Percentiles rank a stretch among this genome's conserved stretches.
phyloP scores from a whole-genome alignment of 2,113 vertebrate species.

The Gavialis gangeticus region DNA sequence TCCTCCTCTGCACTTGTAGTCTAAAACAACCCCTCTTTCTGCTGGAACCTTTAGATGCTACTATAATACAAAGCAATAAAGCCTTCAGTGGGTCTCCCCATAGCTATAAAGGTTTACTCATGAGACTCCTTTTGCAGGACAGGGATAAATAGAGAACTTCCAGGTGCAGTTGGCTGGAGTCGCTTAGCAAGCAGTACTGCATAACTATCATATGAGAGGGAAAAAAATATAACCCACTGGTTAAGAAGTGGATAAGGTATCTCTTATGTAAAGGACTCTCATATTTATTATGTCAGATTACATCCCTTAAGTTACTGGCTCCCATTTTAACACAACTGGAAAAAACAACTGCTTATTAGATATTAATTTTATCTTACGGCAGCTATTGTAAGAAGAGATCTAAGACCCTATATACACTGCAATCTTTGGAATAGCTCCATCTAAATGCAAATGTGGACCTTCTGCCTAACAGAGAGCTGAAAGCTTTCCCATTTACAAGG shows the following conservation, averaged over 20 bases:
- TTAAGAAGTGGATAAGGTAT: constrained; percentile 38
- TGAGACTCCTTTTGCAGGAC: neutral
- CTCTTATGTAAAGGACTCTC: constrained; percentile 45
- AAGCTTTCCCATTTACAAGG: constrained; percentile 80
- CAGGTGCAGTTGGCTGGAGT: neutral
- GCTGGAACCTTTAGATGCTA: neutral
- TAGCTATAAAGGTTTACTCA: rapidly evolving
- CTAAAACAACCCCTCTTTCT: too few relatives aligned
- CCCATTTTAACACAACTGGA: constrained; percentile 60
- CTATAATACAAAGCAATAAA: neutral
- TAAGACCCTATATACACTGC: constrained; percentile 44
- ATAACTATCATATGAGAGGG: neutral
- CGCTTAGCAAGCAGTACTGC: neutral
- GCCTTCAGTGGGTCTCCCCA: rapidly evolving
- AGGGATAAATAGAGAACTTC: neutral
- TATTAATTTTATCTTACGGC: constrained; percentile 79
- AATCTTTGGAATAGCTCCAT: constrained; percentile 80
- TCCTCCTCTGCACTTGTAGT: neutral
- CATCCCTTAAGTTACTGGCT: constrained; percentile 58
- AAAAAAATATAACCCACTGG: constrained; percentile 18
- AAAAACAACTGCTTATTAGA: constrained; percentile 74
- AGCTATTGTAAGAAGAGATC: constrained; percentile 77
- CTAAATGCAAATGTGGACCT: constrained; percentile 85
- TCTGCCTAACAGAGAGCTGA: constrained; percentile 76
- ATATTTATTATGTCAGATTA: constrained; percentile 65